Conservation (phyloP, 2,113 vertebrate species). For the Carassius carassius region DNA sequence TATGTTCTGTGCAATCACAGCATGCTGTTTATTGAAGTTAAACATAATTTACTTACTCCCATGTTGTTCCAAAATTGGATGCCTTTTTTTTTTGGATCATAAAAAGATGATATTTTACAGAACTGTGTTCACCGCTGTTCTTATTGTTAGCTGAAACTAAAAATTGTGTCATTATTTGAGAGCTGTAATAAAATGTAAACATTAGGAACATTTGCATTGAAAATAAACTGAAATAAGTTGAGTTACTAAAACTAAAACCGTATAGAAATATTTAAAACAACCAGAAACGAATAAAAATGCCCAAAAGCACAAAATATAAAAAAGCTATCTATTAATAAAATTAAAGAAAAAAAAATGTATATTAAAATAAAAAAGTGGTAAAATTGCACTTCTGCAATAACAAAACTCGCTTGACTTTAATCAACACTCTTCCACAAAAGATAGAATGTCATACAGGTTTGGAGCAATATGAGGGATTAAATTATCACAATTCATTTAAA, state of each 20-base stretch:
- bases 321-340: too few species aligned
- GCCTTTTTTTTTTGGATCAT: not conserved
- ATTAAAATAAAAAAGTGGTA: not conserved
- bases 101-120: not conserved
- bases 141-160: not conserved
- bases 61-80: not conserved
- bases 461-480: not conserved
- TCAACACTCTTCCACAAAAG: not conserved
- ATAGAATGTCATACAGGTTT: not conserved
- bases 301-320: not conserved
- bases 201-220: too few species aligned
- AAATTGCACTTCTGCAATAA: not conserved
- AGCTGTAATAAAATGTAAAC: not conserved
- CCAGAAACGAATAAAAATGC: not conserved
- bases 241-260: not conserved
- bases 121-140: not conserved
- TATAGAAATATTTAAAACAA: not conserved
- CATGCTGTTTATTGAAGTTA: not conserved
- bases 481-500: not conserved
- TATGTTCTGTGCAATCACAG: not conserved
- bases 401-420: too few species aligned
- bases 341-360: too few species aligned
- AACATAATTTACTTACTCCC: not conserved
- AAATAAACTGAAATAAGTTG: not conserved
- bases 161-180: not conserved